phyloP scores from a whole-genome alignment of 2,797 vertebrate species.

The Thunnus albacares region DNA sequence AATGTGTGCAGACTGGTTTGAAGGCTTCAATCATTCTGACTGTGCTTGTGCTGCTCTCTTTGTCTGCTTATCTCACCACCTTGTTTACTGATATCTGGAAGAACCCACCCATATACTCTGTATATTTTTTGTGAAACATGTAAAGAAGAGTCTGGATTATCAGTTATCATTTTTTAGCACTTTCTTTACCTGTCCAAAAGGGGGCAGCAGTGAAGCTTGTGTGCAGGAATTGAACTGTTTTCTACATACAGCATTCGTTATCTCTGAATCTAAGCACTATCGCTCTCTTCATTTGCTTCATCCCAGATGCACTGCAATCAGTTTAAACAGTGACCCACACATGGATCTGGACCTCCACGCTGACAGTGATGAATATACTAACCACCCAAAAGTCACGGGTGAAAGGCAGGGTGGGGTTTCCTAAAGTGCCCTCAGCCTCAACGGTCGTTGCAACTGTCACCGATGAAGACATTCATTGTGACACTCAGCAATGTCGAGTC shows the following conservation, averaged over 20 bases:
- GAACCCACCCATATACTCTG: not conserved
- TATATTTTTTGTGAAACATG: not conserved
- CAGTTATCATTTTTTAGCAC: not conserved
- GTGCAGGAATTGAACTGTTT: too few species aligned
- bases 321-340: conserved; percentile 21
- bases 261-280: not conserved
- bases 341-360: conserved; percentile 10
- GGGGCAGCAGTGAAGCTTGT: conserved; percentile 35
- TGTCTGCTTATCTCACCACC: not conserved
- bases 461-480: conserved; percentile 72
- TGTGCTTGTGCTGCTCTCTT: conserved; percentile 4
- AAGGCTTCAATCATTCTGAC: conserved; percentile 44
- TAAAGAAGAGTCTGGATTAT: not conserved
- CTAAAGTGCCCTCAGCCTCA: conserved; percentile 22
- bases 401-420: conserved; percentile 16
- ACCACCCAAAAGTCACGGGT: conserved; percentile 47
- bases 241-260: not conserved
- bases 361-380: conserved; percentile 66
- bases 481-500: conserved; percentile 40
- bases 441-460: conserved; percentile 12
- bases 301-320: not conserved
- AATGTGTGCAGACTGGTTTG: conserved; percentile 18
- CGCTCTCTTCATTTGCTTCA: not conserved
- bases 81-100: not conserved
- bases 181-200: conserved; percentile 68